Conservation (phyloP, 2,888 invertebrate species). For the Acleris emargana region DNA sequence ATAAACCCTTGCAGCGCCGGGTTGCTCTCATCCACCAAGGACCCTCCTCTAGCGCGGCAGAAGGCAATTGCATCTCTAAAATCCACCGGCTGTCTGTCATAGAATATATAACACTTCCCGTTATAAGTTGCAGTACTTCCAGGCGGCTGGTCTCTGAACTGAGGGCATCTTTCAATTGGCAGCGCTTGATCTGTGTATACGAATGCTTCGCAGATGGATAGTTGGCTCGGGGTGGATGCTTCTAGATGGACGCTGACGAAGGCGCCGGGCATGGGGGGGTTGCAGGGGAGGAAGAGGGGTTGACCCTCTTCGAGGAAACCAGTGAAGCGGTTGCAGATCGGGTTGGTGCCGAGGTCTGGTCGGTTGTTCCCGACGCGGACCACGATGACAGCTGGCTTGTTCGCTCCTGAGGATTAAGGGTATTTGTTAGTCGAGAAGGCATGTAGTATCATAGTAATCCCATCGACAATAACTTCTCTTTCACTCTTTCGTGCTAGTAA, state of each 20-base stretch:
- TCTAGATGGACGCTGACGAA: constrained; percentile 96
- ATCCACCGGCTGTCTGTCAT: constrained; percentile 91
- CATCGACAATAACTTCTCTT: no score
- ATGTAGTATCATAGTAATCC: no score
- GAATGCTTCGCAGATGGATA: constrained; percentile 96
- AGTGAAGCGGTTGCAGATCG: constrained; percentile 95
- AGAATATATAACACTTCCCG: constrained; percentile 97
- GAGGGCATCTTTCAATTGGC: constrained; percentile 95
- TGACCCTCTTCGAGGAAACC: constrained; percentile 94
- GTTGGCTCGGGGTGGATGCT: constrained; percentile 87
- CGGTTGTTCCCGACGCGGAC: constrained; percentile 96
- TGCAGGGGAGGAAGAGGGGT: constrained; percentile 95
- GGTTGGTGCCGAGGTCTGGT: constrained; percentile 95
- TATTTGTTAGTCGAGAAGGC: background rate
- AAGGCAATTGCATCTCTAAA: constrained; percentile 92
- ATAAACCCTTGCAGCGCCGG: constrained; percentile 97
- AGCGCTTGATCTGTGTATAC: constrained; percentile 96
- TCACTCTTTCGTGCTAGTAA: no score
- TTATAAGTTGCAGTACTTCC: constrained; percentile 97
- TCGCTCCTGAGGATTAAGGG: constrained; percentile 81
- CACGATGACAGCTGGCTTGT: constrained; percentile 92
- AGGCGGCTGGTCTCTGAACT: constrained; percentile 95
- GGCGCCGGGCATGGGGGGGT: constrained; percentile 97
- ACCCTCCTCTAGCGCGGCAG: constrained; percentile 92
- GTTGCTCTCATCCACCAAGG: constrained; percentile 95